These are phyloP conservation scores for Panthera leo DNA, from an alignment of 2,113 vertebrate species.

Conservation along the genomic window DNA sequence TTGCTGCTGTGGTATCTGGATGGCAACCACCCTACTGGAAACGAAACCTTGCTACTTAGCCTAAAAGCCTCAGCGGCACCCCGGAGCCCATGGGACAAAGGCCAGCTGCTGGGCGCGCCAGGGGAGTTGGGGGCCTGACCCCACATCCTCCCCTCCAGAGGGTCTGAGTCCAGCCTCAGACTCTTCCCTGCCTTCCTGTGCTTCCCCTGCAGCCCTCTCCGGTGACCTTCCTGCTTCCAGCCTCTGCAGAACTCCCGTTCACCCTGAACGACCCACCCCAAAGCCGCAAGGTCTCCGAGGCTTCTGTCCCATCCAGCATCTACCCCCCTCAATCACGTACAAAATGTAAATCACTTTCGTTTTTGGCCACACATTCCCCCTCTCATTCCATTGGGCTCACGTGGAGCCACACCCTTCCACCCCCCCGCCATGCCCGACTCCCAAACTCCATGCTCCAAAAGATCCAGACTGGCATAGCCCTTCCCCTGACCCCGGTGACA, in stretches of 20 bases:
- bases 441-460: background rate
- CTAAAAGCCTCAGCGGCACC: background rate
- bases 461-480: background rate
- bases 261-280: background rate
- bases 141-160: background rate
- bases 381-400: background rate
- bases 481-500: fast-evolving
- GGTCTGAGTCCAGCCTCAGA: background rate
- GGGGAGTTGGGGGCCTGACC: fast-evolving
- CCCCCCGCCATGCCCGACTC: background rate
- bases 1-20: too few species aligned
- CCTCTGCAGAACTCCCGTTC: background rate
- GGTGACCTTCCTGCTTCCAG: background rate
- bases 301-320: background rate
- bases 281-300: background rate
- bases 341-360: background rate
- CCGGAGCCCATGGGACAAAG: background rate
- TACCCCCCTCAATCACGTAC: background rate
- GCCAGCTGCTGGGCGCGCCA: background rate
- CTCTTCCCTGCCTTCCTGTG: background rate
- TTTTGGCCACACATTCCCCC: background rate
- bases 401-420: background rate
- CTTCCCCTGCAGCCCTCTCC: background rate
- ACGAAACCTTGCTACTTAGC: background rate
- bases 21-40: background rate